Base-by-base conservation (phyloP, 1,140 invertebrate genomes). In the Drosophila oshimai region DNA sequence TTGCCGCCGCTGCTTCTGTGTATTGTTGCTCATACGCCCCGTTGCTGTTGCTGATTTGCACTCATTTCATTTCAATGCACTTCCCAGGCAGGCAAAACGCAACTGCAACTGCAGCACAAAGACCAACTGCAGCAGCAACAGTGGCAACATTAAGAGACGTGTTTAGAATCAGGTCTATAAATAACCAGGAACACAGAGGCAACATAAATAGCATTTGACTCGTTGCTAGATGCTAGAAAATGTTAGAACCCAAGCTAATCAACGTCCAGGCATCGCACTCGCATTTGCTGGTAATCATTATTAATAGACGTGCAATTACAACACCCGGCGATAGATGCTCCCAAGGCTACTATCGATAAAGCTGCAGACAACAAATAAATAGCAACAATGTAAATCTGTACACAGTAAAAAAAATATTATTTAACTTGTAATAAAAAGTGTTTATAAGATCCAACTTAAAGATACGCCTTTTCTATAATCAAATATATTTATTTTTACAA, bases 251-350 rank as follows among this genome's bases (percentile, higher is more conserved):
- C 36, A 39, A 50, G 61, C 64, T 79, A 86, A 86, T 83, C 80
- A 86, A 64, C 53, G 51, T 36, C 60, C 60, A 74, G 45, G 33
- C 55, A 53, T 71, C 54, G 33, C 64, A 72, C 12, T 55, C 22
- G 67, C 39, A 72, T 47, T 57, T 53, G 75, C 55, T 61, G 71
- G 65, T 76, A 84, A 87, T 86, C 81, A 80, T 80, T 84, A 84
- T 86, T 84, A 84, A 84, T 84, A 84, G 80, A 58, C 67, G 39
- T 55, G 51, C 81, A 84, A 87, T 87, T 84, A 84, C 79, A 80
- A 74, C 65, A 80, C 58, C 71, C 67, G 53, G 47, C 55, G 41
- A 50, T 74, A 77, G 65, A 79, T 50, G 60, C 65, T 37, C 41
- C 55, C 65, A 79, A 79, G 77, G 72, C 64, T 28, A 58, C 28